Conservation (phyloP, 2,888 invertebrate genomes). For the Coenonympha glycerion region DNA sequence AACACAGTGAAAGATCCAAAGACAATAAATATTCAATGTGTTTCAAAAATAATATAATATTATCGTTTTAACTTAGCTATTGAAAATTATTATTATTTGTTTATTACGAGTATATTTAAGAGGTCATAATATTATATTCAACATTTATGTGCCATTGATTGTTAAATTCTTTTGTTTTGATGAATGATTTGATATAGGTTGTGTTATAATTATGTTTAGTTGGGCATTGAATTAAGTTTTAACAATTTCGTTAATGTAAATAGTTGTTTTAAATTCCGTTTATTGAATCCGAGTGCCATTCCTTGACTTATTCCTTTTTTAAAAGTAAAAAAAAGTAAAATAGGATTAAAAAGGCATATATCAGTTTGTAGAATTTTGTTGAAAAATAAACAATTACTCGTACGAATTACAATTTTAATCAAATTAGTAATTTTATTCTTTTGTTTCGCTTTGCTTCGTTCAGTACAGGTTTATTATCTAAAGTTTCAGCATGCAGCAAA, state of each 20-base stretch:
- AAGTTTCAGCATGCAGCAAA: neutral
- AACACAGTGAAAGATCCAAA: neutral
- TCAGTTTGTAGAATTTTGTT: neutral
- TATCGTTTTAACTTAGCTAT: neutral
- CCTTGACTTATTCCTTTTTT: conserved; percentile 11
- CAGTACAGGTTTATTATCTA: neutral
- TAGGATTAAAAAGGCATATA: neutral
- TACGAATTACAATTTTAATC: too few species aligned
- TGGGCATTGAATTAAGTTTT: neutral
- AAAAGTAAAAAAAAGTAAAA: neutral
- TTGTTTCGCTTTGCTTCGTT: neutral
- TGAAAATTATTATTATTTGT: neutral
- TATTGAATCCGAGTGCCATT: conserved; percentile 19
- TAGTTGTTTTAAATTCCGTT: neutral
- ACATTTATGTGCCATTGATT: conserved; percentile 1
- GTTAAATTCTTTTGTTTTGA: neutral
- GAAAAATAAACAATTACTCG: too few species aligned
- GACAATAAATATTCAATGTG: too few species aligned
- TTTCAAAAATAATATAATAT: too few species aligned
- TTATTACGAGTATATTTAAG: neutral
- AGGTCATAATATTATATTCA: neutral
- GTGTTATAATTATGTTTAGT: neutral
- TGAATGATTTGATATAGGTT: neutral
- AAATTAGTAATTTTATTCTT: neutral
- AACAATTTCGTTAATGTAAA: neutral